Base-by-base conservation (phyloP, 1,140 invertebrate species). In the Magallana ariakensis region DNA sequence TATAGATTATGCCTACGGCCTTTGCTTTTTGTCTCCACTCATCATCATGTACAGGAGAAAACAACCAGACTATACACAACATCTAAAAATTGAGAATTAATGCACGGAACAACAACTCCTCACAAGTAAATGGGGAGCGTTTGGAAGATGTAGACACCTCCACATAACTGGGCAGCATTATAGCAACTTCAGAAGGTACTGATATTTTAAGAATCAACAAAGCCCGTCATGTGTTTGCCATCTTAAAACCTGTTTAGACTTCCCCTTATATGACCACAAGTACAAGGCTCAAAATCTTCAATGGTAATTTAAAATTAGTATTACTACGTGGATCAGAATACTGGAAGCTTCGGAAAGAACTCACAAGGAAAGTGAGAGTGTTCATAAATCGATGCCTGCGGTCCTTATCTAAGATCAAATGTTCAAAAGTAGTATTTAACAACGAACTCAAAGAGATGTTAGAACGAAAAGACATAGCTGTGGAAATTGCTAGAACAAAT, bases 281-380 rank as follows among this genome's bases (percentile, higher is more conserved):
- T 46, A 46, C 33, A 46, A 46, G 26, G 16, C 13, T 85, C 7
- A 75, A n/a, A 10, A 75, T 85, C 19, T 85, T 58, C 70, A 85
- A 85, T 80, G 46, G 57, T 13, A 85, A 85, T 56, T 66, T 80
- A 19, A 85, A 85, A 66, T 85, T 62, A n/a, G 22, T 85, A 80
- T n/a, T 85, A 57, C 11, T 85, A 57, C 56, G 56, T 57, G 66
- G 19, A 26, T 80, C 66, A 26, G 84, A 85, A n/a, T 66, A 33
- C 54, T 85, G 84, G 62, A 46, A 46, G 1, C 33, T 46, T 5
- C 33, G 33, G 33, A 46, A 1, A 46, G 33, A 46, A 5, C 1
- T 46, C 33, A 46, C 33, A 46, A 46, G 0, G 33, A 5, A 46
- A 46, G 3, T 46, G 33, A 5, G 33, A 46, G 1, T 46, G 33